Base-by-base conservation (phyloP, 2,113 vertebrate species). In the Aegithalos caudatus region DNA sequence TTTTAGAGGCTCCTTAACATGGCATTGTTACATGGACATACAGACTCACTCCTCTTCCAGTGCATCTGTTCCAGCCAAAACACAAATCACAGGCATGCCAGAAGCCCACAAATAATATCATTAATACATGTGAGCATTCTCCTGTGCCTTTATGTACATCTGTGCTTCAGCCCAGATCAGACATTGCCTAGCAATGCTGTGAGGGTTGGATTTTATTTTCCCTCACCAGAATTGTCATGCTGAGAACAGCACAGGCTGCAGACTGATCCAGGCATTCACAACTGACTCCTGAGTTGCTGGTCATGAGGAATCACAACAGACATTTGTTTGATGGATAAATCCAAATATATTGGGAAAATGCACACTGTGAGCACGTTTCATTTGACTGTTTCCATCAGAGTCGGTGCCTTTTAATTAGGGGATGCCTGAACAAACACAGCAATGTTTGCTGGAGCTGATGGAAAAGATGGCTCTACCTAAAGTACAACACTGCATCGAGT, bases 321-420 rank as follows among this genome's bases (percentile, higher is more conserved):
- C 44, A 56, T 90, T 94, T 91, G 22, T 93, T 87, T 79, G 61
- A 87, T n/a, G 56, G 80, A 71, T 60, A 94, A 92, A 90, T 87
- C 81, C 73, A 93, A 20, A 78, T 42, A 40, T 4, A 64, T 20
- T 53, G 70, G 70, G 53, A 7, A 93, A 93, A 90, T 1, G 31
- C 85, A 87, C 73, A 11, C 66, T 42, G 90, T 40, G 73, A 94
- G 81, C 70, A 74, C 9, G 4, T 91, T 96, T 76, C 81, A 87
- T 90, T 84, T 85, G 61, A 76, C 61, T 91, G 61, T 90, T 92
- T 79, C 87, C 73, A 72, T 67, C 87, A 44, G 8, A 54, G n/a
- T 6, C 2, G 0, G 53, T 57, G 81, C 23, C 87, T 94, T 96
- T 88, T 91, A 97, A 94, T 94, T 90, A 91, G n/a, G n/a, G 70